Evolutionary conservation across 2,888 invertebrate species (phyloP).

Genomic region (Ochropacha duplaris): DNA sequence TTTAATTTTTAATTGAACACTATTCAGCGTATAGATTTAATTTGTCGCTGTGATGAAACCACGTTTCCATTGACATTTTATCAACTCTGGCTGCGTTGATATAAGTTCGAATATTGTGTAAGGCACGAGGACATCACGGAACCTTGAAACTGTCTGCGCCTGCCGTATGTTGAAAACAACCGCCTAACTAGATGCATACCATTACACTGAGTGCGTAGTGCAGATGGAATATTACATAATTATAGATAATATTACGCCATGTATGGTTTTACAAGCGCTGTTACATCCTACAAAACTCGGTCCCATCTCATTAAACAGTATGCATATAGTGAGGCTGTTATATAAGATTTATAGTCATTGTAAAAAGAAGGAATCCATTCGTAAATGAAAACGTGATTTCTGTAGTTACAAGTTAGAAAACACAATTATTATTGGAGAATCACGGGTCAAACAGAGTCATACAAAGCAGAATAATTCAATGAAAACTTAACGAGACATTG

Average conservation of each 20-base stretch:
- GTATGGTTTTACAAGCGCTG: too few relatives aligned
- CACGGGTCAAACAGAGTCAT: not conserved
- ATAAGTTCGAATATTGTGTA: not conserved
- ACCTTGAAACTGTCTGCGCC: too few relatives aligned
- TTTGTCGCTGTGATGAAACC: not conserved
- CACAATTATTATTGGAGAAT: not conserved
- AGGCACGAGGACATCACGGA: too few relatives aligned
- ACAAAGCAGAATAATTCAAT: not conserved
- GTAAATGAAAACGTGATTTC: not conserved
- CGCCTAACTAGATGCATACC: too few relatives aligned
- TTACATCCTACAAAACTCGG: too few relatives aligned
- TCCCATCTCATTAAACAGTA: too few relatives aligned
- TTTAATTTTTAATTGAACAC: slow-evolving; percentile 45
- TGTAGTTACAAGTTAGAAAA: not conserved
- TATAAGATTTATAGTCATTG: not conserved
- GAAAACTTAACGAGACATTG: not conserved
- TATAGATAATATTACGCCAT: too few relatives aligned
- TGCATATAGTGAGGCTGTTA: too few relatives aligned
- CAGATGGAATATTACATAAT: too few relatives aligned
- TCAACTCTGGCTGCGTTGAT: not conserved
- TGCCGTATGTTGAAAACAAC: too few relatives aligned
- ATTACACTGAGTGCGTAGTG: too few relatives aligned
- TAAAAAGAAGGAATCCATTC: too few relatives aligned
- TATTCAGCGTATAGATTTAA: slow-evolving; percentile 38
- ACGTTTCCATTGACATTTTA: not conserved